Conservation (phyloP, 2,113 vertebrate genomes). For the Struthio camelus region DNA sequence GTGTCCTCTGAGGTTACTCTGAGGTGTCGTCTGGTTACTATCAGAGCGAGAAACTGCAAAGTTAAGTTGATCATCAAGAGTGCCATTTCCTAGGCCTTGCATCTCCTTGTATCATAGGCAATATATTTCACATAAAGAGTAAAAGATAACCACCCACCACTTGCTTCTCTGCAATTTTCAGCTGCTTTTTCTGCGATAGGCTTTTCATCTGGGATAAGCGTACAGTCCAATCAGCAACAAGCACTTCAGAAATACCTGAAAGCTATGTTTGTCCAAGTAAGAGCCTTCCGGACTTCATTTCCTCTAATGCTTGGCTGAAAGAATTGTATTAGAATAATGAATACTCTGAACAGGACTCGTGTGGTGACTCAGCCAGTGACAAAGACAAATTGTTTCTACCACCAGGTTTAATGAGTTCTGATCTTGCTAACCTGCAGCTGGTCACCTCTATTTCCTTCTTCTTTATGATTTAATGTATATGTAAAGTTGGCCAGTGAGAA, state of each 20-base stretch:
- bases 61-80: neutral
- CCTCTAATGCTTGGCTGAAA: neutral
- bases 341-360: neutral
- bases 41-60: neutral
- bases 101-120: neutral
- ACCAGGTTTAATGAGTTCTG: neutral
- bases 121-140: neutral
- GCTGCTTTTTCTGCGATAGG: neutral
- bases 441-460: neutral
- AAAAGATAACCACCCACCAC: neutral
- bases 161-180: neutral
- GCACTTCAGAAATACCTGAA: neutral
- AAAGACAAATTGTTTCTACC: neutral
- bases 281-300: neutral
- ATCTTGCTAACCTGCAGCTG: neutral
- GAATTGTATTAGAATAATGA: neutral
- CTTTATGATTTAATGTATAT: neutral
- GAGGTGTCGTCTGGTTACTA: neutral
- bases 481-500: neutral
- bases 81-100: neutral
- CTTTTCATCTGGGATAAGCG: neutral
- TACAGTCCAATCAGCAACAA: neutral
- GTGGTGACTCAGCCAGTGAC: neutral
- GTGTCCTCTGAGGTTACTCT: neutral
- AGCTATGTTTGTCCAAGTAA: neutral